Evolutionary conservation across 2,797 vertebrate species (phyloP), one percentile per base, ranked within the genome.

Genomic region (Cuniculus paca): DNA sequence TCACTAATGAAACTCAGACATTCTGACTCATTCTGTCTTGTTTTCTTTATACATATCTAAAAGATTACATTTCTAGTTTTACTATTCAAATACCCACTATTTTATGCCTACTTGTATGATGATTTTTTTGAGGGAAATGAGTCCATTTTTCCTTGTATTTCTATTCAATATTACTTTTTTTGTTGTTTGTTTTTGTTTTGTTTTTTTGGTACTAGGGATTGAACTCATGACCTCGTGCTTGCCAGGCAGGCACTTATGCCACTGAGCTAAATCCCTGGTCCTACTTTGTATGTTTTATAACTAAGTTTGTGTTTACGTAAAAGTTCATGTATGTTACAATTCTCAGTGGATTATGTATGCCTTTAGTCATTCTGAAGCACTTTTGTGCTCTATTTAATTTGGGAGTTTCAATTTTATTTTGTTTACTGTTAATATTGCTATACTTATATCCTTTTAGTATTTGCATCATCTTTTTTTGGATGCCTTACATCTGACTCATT

Each of bases 271-370:
- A n/a, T n/a, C n/a, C n/a, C n/a, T n/a, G n/a, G n/a, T n/a, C n/a
- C n/a, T n/a, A n/a, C n/a, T 92, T 77, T 84, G 12, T 74, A 34
- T 70, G 70, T 84, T 52, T 84, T 77, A 94, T 13, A 93, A 26
- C 34, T 74, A 7, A 79, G 9, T 48, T 28, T 11, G 17, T 92
- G 61, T 54, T 63, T 80, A 72, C 28, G 39, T 72, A 65, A 80
- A 93, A 74, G 65, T 61, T 79, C 24, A 26, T 50, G 80, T 80
- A 74, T 50, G 24, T 65, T 28, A 93, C 14, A 89, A 58, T 56
- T 86, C 34, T 58, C 34, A 79, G 50, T 90, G 75, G 48, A 65
- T n/a, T 93, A 12, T 11, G 4, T 24, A 39, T 22, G 54, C 48
- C 48, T 90, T 85, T 74, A 85, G 79, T 48, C 39, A 89, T 48